A percentile compares a stretch with the other conserved stretches of the same genome.
phyloP scores from a whole-genome alignment of 2,888 invertebrate genomes.

The Pyralis farinalis region DNA sequence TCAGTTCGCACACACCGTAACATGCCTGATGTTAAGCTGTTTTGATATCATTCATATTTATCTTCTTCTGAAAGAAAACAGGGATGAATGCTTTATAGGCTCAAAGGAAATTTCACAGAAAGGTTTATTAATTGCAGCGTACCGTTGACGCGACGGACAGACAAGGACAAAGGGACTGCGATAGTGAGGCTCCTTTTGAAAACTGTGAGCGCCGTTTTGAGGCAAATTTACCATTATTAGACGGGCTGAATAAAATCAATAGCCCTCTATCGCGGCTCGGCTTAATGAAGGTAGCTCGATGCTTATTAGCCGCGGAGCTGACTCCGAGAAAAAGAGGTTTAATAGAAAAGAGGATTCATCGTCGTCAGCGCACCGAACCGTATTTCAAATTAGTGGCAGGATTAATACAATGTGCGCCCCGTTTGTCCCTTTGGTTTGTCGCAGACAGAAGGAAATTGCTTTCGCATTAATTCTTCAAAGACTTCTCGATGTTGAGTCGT shows the following conservation, averaged over 20 bases:
- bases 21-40: not conserved
- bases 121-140: conserved; percentile 44
- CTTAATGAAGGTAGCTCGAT: conserved; percentile 63
- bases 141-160: conserved; percentile 21
- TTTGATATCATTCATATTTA: conserved; percentile 20
- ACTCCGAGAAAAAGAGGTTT: conserved; percentile 43
- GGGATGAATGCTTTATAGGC: conserved; percentile 29
- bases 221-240: conserved; percentile 60
- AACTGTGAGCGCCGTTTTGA: conserved; percentile 43
- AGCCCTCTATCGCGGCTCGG: conserved; percentile 37
- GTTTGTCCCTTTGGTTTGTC: conserved; percentile 26
- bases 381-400: conserved; percentile 42
- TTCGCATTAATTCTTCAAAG: conserved; percentile 31
- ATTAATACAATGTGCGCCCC: conserved; percentile 31
- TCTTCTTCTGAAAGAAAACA: conserved; percentile 12
- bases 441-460: conserved; percentile 27
- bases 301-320: conserved; percentile 56
- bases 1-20: no score
- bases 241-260: conserved; percentile 65
- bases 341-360: conserved; percentile 48
- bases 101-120: conserved; percentile 34
- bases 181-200: conserved; percentile 52
- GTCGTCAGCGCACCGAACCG: conserved; percentile 42
- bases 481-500: conserved; percentile 24
- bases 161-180: conserved; percentile 47